Conservation (phyloP, 2,888 invertebrate genomes). For the Dendrolimus houi region DNA sequence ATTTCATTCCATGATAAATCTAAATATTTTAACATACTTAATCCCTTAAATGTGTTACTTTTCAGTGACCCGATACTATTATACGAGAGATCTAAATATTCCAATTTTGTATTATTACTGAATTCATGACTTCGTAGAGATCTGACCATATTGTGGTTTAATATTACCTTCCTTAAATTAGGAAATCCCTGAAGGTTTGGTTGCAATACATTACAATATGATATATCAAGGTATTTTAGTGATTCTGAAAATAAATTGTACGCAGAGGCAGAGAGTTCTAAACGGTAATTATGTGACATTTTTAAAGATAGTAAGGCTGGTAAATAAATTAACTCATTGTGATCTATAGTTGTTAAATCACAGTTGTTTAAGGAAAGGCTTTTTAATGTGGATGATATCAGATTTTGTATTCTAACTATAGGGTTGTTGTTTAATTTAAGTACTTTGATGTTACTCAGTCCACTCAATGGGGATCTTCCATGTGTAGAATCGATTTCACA, state of each 20-base stretch:
- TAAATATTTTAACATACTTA: constrained; percentile 74
- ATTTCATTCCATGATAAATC: constrained; percentile 85
- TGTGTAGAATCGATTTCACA: constrained; percentile 77
- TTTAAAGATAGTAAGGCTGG: constrained; percentile 77
- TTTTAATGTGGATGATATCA: constrained; percentile 68
- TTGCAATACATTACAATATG: constrained; percentile 77
- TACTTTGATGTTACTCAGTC: constrained; percentile 68
- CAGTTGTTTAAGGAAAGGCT: constrained; percentile 77
- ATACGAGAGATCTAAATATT: constrained; percentile 78
- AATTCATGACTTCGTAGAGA: constrained; percentile 77
- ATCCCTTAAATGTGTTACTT: constrained; percentile 76
- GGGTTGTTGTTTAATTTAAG: constrained; percentile 74
- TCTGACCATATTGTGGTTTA: constrained; percentile 80
- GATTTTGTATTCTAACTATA: constrained; percentile 51
- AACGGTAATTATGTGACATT: constrained; percentile 77
- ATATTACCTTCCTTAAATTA: constrained; percentile 71
- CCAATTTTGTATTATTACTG: constrained; percentile 75
- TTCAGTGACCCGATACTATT: constrained; percentile 80
- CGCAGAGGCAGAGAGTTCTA: constrained; percentile 58
- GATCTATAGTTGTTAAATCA: constrained; percentile 64
- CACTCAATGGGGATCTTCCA: constrained; percentile 64
- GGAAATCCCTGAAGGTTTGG: constrained; percentile 79
- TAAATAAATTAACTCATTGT: constrained; percentile 73
- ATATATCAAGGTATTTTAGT: constrained; percentile 76
- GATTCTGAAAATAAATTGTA: constrained; percentile 64